Conservation (phyloP, 2,113 vertebrate species). For the Orthonyx spaldingii region DNA sequence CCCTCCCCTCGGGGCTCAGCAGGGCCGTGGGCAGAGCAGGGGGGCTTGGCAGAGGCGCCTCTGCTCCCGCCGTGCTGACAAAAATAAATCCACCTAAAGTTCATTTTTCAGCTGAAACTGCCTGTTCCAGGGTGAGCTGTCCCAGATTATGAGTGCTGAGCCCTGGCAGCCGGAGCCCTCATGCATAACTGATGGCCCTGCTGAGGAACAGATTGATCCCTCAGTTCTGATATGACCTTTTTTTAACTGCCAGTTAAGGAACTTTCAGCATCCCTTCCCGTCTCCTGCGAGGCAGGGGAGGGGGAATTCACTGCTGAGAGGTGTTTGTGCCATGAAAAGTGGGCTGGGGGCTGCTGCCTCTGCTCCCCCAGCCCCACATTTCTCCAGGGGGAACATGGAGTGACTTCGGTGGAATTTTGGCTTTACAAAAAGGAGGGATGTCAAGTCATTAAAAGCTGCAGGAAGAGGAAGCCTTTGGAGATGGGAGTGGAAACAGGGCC, state of each 20-base stretch:
- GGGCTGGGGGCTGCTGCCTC: not conserved
- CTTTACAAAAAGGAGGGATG: not conserved
- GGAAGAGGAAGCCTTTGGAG: not conserved
- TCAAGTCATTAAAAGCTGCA: not conserved
- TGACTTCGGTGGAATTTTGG: not conserved
- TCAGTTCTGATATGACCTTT: constrained; percentile 38
- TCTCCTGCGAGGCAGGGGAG: not conserved
- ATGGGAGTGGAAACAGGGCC: not conserved
- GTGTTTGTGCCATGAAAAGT: accelerated
- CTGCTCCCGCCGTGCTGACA: not conserved
- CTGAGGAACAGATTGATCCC: constrained; percentile 33
- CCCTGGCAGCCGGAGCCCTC: not conserved
- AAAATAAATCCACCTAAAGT: not conserved
- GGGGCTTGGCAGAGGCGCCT: not conserved
- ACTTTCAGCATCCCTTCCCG: not conserved
- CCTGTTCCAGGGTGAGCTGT: constrained; percentile 27
- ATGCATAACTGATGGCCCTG: not conserved
- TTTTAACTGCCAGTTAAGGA: not conserved
- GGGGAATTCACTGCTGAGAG: not conserved
- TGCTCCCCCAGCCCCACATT: not conserved
- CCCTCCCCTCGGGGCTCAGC: not conserved
- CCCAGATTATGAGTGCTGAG: constrained; percentile 4
- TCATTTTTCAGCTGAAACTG: constrained; percentile 47
- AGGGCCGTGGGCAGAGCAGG: not conserved
- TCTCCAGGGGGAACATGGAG: not conserved